Conservation (phyloP, 2,888 invertebrate species). For the Nephrotoma flavescens region DNA sequence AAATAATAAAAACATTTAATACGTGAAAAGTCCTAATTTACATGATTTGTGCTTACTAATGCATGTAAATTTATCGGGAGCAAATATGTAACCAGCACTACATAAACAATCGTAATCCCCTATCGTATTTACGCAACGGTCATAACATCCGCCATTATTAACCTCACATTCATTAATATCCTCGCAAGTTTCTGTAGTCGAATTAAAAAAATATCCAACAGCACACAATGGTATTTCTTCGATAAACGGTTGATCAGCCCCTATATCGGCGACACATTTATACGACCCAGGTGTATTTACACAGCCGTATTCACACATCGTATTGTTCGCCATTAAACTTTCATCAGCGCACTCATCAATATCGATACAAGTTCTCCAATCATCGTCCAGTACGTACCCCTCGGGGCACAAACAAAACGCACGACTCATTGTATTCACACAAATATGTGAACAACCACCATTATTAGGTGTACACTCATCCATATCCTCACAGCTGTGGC, state of each 20-base stretch:
- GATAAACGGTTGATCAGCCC: conserved; percentile 20
- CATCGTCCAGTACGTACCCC: conserved; percentile 23
- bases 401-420: conserved; percentile 28
- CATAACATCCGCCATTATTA: conserved; percentile 13
- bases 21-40: background rate
- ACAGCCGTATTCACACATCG: conserved; percentile 32
- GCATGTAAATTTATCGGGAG: conserved; percentile 15
- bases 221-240: conserved; percentile 12
- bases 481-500: conserved; percentile 32
- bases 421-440: conserved; percentile 15
- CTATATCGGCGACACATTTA: conserved; percentile 34
- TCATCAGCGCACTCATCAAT: conserved; percentile 34
- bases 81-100: conserved; percentile 21
- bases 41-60: conserved; percentile 13
- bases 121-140: conserved; percentile 15
- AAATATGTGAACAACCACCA: conserved; percentile 16
- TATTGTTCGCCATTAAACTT: conserved; percentile 21
- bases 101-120: conserved; percentile 25
- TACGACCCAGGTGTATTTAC: conserved; percentile 36
- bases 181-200: conserved; percentile 13
- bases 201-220: conserved; percentile 13
- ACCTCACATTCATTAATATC: conserved; percentile 10
- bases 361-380: conserved; percentile 27
- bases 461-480: conserved; percentile 15
- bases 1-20: background rate